Evolutionary conservation across 2,113 vertebrate genomes (phyloP), one percentile per base, ranked within the genome.

Genomic region (Phalacrocorax brasilianus): DNA sequence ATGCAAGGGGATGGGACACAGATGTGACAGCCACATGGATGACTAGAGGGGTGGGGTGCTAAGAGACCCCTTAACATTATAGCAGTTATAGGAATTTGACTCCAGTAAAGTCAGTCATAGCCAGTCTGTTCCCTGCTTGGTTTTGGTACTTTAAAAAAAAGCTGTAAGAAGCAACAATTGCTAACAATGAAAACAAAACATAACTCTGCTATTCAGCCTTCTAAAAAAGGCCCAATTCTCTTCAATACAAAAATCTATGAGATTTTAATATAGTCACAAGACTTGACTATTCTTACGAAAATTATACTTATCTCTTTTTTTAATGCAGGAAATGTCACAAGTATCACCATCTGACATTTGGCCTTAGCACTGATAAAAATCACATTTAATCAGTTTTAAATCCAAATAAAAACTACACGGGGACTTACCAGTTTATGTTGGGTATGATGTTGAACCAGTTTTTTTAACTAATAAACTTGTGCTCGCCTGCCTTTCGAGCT

Each of bases 361-460:
- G 18, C 56, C 50, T 74, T 28, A 47, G 28, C 13, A 66, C 0
- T 68, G 33, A 80, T 22, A 76, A 91, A 94, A 86, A 45, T 22
- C 26, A n/a, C 2, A 50, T 9, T 45, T 24, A 47, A 84, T 35
- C 21, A 12, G 5, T 71, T 87, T 67, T 58, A 93, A 87, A 74
- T 74, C 45, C 59, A 94, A 58, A 56, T 30, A 72, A 78, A 78
- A 96, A 47, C 40, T 35, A 72, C 26, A 61, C 1, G 1, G 20
- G 28, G 58, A 62, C 19, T 42, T 80, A n/a, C 9, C 14, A 67
- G 33, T 33, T 72, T 75, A 42, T 61, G 56, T 2, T 15, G 15
- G 14, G 7, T 47, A 35, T 18, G 67, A 75, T 0, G 2, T 0
- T 9, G 24, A 94, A 49, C 7, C 49, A 56, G 2, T 4, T 68